These are phyloP conservation scores for Stigmatopora argus DNA, from an alignment of 2,113 vertebrate genomes.

Conservation along the genomic window DNA sequence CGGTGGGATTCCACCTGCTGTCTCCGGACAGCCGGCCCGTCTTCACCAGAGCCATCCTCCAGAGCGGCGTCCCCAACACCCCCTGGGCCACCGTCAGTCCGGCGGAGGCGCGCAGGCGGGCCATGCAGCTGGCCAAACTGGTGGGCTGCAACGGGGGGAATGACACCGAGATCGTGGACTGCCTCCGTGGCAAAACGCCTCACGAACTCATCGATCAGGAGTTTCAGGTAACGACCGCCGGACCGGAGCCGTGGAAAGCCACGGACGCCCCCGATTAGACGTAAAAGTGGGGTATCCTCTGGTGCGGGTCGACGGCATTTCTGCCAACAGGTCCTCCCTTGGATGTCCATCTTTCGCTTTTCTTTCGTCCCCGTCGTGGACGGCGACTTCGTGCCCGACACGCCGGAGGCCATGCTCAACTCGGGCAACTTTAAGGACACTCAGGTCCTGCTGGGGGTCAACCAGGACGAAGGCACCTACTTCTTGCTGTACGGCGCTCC, in stretches of 20 bases:
- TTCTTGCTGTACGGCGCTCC: conserved; percentile 87
- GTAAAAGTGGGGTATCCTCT: too few species aligned
- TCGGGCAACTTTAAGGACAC: conserved; percentile 76
- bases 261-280: too few species aligned
- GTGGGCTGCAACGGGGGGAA: conserved; percentile 77
- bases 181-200: conserved; percentile 72
- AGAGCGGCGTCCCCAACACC: conserved; percentile 82
- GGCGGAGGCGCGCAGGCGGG: conserved; percentile 77
- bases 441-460: conserved; percentile 81
- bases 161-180: conserved; percentile 79
- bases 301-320: neutral
- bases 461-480: conserved; percentile 86
- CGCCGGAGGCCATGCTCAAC: conserved; percentile 77
- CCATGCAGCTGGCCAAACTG: conserved; percentile 69
- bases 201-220: conserved; percentile 81
- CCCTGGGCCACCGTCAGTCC: conserved; percentile 82
- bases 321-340: conserved; percentile 54
- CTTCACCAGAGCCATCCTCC: conserved; percentile 81
- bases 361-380: conserved; percentile 87
- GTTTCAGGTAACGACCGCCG: conserved; percentile 61
- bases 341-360: conserved; percentile 78
- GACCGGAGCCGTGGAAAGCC: too few species aligned
- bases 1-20: conserved; percentile 80
- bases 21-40: conserved; percentile 76
- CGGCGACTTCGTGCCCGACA: conserved; percentile 79